A percentile compares a stretch with the other conserved stretches of the same genome.
These are phyloP conservation scores for Monopis laevigella DNA, from an alignment of 2,888 invertebrate genomes.

Conservation along the genomic window DNA sequence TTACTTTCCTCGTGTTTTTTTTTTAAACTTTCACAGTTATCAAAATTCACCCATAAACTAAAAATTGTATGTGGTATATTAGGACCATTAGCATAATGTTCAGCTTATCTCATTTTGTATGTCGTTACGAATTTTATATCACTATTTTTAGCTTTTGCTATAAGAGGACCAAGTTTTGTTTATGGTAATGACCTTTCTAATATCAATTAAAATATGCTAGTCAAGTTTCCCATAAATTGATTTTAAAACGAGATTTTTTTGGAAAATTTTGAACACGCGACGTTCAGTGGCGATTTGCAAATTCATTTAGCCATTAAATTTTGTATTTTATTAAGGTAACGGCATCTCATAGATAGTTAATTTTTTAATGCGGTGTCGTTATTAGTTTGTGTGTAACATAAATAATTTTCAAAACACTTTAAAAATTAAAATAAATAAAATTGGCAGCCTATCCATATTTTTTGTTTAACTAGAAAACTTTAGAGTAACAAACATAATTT, in stretches of 20 bases:
- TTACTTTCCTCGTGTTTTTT: not conserved
- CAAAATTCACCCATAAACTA: slow-evolving; percentile 1
- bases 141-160: slow-evolving; percentile 10
- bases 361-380: too few species aligned
- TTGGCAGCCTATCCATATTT: too few species aligned
- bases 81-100: slow-evolving; percentile 3
- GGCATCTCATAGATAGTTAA: too few species aligned
- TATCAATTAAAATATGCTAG: slow-evolving; percentile 28
- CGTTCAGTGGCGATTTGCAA: slow-evolving; percentile 13
- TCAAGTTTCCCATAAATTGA: slow-evolving; percentile 18
- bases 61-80: slow-evolving; percentile 4
- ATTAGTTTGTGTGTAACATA: too few species aligned
- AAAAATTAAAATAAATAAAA: too few species aligned
- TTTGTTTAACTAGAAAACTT: too few species aligned
- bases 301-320: slow-evolving; percentile 1
- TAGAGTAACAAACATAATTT: too few species aligned
- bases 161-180: slow-evolving; percentile 9
- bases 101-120: slow-evolving; percentile 1
- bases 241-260: slow-evolving; percentile 25
- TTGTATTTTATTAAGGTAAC: too few species aligned
- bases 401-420: too few species aligned
- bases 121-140: slow-evolving; percentile 9
- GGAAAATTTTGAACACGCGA: slow-evolving; percentile 27
- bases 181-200: slow-evolving; percentile 27
- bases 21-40: slow-evolving; percentile 8